A percentile compares a stretch with the other conserved stretches of the same genome.
Conservation (phyloP, 2,113 vertebrate species). For the Eulemur rufifrons region DNA sequence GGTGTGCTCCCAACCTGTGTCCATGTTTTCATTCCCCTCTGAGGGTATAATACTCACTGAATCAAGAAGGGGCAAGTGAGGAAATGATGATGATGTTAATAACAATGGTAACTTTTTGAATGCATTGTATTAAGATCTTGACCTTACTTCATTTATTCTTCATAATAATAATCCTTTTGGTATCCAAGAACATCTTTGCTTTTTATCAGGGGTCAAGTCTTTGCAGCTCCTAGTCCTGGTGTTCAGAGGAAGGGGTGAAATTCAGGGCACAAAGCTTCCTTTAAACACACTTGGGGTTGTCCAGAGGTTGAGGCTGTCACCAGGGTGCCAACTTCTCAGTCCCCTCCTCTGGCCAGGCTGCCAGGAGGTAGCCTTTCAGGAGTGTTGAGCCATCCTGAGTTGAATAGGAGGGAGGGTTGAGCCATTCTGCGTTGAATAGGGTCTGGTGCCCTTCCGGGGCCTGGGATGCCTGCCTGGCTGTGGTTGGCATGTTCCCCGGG, state of each 20-base stretch:
- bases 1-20: background rate
- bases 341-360: background rate
- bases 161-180: background rate
- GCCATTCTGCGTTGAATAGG: background rate
- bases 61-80: background rate
- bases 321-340: background rate
- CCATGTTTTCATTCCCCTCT: background rate
- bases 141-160: background rate
- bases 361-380: slow-evolving; percentile 20
- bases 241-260: slow-evolving; percentile 3
- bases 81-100: background rate
- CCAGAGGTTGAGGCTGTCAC: background rate
- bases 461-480: background rate
- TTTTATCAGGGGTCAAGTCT: background rate
- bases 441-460: background rate
- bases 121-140: background rate
- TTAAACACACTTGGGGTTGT: background rate
- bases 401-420: background rate
- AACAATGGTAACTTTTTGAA: background rate
- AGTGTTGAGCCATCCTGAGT: background rate
- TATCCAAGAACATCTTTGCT: background rate
- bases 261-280: background rate
- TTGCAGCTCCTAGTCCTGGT: background rate
- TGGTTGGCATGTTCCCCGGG: background rate
- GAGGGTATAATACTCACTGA: background rate